Conservation (phyloP, 2,113 vertebrate genomes). For the Prolemur simus region DNA sequence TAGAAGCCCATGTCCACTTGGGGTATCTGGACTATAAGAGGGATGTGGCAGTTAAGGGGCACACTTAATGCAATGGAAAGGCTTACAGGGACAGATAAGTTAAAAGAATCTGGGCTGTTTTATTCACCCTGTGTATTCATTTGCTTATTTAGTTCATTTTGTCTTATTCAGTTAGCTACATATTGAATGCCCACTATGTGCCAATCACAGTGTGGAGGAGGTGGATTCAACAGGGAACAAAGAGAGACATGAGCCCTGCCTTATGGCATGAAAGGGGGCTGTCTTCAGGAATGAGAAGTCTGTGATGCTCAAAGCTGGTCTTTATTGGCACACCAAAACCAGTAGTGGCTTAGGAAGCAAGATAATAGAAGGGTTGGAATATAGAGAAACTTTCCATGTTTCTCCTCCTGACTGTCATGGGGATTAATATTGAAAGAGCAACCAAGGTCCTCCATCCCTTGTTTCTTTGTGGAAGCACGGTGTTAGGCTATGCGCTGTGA, state of each 20-base stretch:
- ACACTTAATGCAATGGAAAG: background rate
- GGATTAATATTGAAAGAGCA: background rate
- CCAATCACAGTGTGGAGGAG: background rate
- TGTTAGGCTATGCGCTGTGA: background rate
- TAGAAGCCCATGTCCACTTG: background rate
- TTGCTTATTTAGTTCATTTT: background rate
- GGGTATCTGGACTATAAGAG: background rate
- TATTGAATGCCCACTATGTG: background rate
- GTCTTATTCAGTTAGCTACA: background rate
- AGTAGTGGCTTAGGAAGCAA: background rate
- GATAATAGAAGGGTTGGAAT: background rate
- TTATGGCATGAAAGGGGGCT: background rate
- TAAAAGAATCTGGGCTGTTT: background rate
- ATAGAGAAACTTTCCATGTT: background rate
- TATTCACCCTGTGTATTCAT: background rate
- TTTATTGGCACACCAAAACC: background rate
- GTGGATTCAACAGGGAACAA: background rate
- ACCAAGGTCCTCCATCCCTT: background rate
- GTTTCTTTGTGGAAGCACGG: background rate
- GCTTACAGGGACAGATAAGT: background rate
- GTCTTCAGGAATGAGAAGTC: background rate
- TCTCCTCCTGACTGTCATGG: background rate
- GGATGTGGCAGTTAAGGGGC: background rate
- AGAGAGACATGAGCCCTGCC: background rate
- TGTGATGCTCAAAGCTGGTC: background rate